Percentiles rank a stretch among this genome's conserved stretches.
Evolutionary conservation across 2,113 vertebrate species (phyloP).

Genomic region (Cottus gobio): DNA sequence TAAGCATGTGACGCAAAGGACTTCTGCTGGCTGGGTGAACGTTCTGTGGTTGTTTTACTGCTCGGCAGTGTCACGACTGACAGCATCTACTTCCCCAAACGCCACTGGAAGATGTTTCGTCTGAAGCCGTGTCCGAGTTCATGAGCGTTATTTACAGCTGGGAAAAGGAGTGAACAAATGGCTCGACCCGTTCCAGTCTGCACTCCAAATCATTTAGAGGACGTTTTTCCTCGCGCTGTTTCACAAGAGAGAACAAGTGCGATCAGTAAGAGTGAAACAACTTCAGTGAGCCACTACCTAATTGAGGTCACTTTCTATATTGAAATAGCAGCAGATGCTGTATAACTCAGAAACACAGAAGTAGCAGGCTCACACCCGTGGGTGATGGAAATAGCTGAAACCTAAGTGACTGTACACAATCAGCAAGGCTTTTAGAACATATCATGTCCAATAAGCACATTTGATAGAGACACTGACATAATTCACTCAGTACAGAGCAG

Average conservation of each 20-base stretch:
- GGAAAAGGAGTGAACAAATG: background rate
- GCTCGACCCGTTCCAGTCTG: too few relatives aligned
- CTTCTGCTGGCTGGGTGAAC: constrained; percentile 40
- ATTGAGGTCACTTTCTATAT: background rate
- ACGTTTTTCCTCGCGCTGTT: background rate
- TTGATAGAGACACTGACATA: background rate
- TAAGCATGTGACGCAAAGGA: constrained; percentile 56
- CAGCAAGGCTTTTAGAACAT: too few relatives aligned
- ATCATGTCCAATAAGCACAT: background rate
- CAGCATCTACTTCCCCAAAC: background rate
- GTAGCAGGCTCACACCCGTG: background rate
- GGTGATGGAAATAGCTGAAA: background rate
- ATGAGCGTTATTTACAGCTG: background rate
- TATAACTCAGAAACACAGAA: background rate
- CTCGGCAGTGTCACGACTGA: constrained; percentile 16
- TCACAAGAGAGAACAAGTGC: background rate
- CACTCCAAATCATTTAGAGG: background rate
- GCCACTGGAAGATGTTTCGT: background rate
- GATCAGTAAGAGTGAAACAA: background rate
- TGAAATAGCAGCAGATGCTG: background rate
- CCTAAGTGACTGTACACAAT: background rate
- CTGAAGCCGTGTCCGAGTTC: background rate
- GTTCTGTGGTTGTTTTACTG: constrained; percentile 21
- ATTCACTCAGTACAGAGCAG: background rate
- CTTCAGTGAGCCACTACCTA: too few relatives aligned